Evolutionary conservation across 1,140 invertebrate species (phyloP).

Genomic region (Acromyrmex heyeri): DNA sequence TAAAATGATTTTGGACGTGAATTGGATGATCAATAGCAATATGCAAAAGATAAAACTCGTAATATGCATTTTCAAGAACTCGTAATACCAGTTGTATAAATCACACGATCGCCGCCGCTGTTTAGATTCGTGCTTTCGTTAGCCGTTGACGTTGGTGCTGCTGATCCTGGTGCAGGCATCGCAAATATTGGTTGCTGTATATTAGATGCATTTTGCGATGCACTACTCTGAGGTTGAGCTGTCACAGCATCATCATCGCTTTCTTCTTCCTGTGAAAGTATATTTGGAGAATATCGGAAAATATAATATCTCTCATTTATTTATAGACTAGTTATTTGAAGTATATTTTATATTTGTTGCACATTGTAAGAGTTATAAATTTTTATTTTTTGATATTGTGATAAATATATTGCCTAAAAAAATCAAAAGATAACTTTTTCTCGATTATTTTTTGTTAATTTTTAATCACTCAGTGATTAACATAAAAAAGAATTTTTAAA

Average conservation of each 20-base stretch:
- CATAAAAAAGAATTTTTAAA: too few relatives aligned
- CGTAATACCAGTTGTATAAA: constrained; percentile 84
- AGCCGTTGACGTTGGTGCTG: constrained; percentile 69
- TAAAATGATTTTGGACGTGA: background rate
- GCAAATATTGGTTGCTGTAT: constrained; percentile 81
- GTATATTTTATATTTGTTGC: background rate
- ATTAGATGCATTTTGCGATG: constrained; percentile 74
- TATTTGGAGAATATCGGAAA: constrained; percentile 15
- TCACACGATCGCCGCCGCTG: constrained; percentile 80
- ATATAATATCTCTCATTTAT: constrained; percentile 14
- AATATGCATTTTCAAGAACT: constrained; percentile 66
- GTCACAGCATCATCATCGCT: constrained; percentile 85
- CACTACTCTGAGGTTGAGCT: constrained; percentile 81
- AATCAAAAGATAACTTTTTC: too few relatives aligned
- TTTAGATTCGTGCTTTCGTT: constrained; percentile 86
- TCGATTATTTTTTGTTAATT: too few relatives aligned
- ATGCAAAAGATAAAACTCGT: constrained; percentile 45
- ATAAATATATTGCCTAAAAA: background rate
- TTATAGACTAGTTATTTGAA: background rate
- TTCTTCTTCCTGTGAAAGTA: constrained; percentile 82
- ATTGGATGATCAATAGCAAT: constrained; percentile 35
- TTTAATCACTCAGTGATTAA: too few relatives aligned
- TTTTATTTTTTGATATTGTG: background rate
- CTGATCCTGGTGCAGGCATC: constrained; percentile 83
- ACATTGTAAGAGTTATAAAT: background rate